Evolutionary conservation across 1,140 invertebrate genomes (phyloP).

Genomic region (Phocides pigmalion): DNA sequence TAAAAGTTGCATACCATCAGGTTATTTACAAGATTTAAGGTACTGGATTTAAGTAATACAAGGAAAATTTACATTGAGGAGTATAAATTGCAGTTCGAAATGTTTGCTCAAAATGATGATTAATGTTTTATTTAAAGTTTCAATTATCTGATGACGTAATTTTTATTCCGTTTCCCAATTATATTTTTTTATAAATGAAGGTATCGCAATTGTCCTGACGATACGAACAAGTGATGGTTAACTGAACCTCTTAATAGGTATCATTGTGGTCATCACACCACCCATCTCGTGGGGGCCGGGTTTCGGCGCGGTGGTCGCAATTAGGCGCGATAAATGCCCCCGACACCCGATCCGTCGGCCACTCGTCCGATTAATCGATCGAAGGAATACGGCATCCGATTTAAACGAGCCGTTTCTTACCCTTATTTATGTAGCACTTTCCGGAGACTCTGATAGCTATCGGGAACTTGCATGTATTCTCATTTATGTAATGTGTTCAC

Average conservation of each 20-base stretch:
- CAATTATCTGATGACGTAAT: too few species aligned
- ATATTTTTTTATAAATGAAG: too few species aligned
- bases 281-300: slow-evolving; percentile 60
- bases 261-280: slow-evolving; percentile 60
- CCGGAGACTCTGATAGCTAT: slow-evolving; percentile 59
- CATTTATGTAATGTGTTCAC: slow-evolving; percentile 14
- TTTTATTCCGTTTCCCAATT: too few species aligned
- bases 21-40: too few species aligned
- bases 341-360: slow-evolving; percentile 67
- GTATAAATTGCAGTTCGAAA: too few species aligned
- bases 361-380: slow-evolving; percentile 74
- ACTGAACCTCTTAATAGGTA: slow-evolving; percentile 40
- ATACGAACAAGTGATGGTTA: slow-evolving; percentile 17
- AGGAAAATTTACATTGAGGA: too few species aligned
- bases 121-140: too few species aligned
- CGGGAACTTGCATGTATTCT: slow-evolving; percentile 29
- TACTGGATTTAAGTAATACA: neutral
- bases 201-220: neutral
- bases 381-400: slow-evolving; percentile 70
- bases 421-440: slow-evolving; percentile 66
- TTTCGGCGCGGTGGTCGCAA: slow-evolving; percentile 75
- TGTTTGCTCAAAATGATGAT: too few species aligned
- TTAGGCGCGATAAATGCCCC: slow-evolving; percentile 78
- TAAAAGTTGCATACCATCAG: neutral
- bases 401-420: slow-evolving; percentile 71